phyloP scores from a whole-genome alignment of 2,113 vertebrate species.

The Benthochromis sp. region DNA sequence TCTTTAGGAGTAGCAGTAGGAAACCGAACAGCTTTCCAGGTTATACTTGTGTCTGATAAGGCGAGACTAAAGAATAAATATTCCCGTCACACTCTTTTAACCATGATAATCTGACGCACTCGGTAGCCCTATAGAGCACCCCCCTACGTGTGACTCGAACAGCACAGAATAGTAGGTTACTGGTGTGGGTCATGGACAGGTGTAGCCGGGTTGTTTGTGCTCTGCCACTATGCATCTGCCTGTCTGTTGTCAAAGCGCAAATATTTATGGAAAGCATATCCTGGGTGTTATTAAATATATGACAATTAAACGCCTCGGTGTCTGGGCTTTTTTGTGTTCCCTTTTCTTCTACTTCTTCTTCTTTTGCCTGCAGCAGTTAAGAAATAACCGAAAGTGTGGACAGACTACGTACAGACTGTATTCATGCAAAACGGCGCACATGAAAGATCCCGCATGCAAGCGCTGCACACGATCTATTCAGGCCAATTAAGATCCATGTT shows the following conservation, averaged over 20 bases:
- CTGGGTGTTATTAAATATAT: neutral
- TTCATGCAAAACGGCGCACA: neutral
- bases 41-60: neutral
- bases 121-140: neutral
- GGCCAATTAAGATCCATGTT: slow-evolving; percentile 30
- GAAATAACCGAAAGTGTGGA: neutral
- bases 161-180: neutral
- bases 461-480: neutral
- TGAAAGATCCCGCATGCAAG: neutral
- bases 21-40: neutral
- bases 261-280: slow-evolving; percentile 33
- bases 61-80: neutral
- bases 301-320: neutral
- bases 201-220: slow-evolving; percentile 17
- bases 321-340: neutral
- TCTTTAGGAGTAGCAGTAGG: neutral
- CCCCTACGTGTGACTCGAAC: neutral
- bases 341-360: neutral
- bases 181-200: slow-evolving; percentile 12
- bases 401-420: neutral
- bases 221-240: slow-evolving; percentile 10
- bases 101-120: neutral
- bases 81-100: neutral
- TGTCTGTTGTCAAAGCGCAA: slow-evolving; percentile 49
- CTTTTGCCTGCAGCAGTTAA: slow-evolving; percentile 10